Base-by-base conservation (phyloP, 2,797 vertebrate genomes). In the Pseudotriccus pelzelni region DNA sequence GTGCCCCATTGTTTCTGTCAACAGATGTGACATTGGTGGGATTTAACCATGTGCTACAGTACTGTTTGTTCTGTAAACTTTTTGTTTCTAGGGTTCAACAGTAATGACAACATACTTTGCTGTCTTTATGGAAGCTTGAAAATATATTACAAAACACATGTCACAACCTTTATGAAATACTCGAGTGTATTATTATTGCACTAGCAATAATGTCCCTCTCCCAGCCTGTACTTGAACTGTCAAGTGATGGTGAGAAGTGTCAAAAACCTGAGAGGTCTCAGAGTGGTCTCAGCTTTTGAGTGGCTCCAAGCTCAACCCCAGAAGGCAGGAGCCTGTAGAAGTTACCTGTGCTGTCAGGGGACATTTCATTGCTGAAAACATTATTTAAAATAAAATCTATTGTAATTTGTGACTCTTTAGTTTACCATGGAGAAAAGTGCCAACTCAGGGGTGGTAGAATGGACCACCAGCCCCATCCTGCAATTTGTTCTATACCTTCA, bases 141-240 rank as follows among this genome's bases (percentile, higher is more conserved):
- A 84, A 93, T 76, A 55, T 7, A 43, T 93, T 90, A 24, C 77
- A 87, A 93, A 89, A 93, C 44, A 43, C 19, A 39, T 79, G 49
- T 74, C 68, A 79, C 77, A 95, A 93, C n/a, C 39, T 81, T 93
- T 68, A 74, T 0, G 6, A 89, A 94, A 91, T 60, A 53, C 25
- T 76, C 5, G 39, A 39, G 25, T 21, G 36, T 44, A 14, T 32
- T 44, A 75, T 56, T 93, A 83, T 49, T 95, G 41, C 80, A 63
- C 28, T 56, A 49, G 55, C 32, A 20, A 41, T 73, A 20, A 52
- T 67, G 34, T 67, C 75, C 37, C 36, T 74, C 55, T 67, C 70
- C 56, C 63, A 91, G 64, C 47, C 75, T 43, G 20, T 53, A 27
- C n/a, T n/a, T 87, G 49, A 93, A 20, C n/a, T 44, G 43, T 25